Base-by-base conservation (phyloP, 2,888 invertebrate species). In the Parnassius apollo region DNA sequence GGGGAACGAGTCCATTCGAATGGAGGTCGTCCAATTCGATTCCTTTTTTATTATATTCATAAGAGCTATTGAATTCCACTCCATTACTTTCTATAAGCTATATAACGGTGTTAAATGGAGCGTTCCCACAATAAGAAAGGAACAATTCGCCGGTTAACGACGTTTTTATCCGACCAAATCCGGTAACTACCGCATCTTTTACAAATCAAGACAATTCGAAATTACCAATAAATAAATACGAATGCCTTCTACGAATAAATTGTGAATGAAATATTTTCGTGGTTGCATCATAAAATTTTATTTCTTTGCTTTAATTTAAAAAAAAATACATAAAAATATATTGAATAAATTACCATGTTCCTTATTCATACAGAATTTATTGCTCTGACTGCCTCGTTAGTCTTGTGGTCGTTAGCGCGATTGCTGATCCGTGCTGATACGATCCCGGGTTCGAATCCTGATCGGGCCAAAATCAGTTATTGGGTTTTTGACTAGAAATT, bases 31-130 rank as follows among this genome's bases (percentile, higher is more conserved):
- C 35, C 7, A 35, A 4, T 4, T 35, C 7, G 35, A 11, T 44
- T 49, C 9, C 48, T 13, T 61, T 9, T 63, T 56, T 59, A 18
- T 54, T 44, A 52, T 35, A 50, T 62, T 54, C 50, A 50, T 55
- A 50, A 22, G n/a, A 18, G n/a, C 13, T 42, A 62, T 62, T 59
- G 62, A 59, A 59, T 62, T 55, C 44, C 42, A 35, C 42, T 59
- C 44, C 1, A 53, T 58, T 58, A 42, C 50, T 42, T 58, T 50
- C 57, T 18, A 58, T 58, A 58, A 58, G 57, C 58, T 48, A 59
- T 62, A 59, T 62, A 55, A 45, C 53, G 54, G 62, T 62, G 55
- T 59, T 59, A 59, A 62, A 62, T 62, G 62, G 62, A 58, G 48
- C 44, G 55, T 59, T 54, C 9, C 54, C 54, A 35, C 58, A 55